Conservation (phyloP, 2,797 vertebrate genomes). For the Hypotaenidia philippensis region DNA sequence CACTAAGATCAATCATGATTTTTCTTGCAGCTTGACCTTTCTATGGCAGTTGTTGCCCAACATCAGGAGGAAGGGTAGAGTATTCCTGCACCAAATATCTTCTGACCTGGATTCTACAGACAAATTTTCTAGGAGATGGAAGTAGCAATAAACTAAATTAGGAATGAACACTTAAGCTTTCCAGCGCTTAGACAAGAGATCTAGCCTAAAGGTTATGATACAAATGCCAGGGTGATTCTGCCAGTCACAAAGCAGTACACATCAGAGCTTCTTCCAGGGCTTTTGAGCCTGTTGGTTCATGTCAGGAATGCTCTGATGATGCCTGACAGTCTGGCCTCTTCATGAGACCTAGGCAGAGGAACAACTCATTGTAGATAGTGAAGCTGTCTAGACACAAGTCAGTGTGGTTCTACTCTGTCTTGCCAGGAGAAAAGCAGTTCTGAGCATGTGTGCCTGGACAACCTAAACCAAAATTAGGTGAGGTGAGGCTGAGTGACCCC, state of each 20-base stretch:
- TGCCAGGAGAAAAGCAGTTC: neutral
- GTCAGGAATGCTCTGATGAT: constrained; percentile 26
- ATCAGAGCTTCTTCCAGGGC: neutral
- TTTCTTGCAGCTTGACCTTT: neutral
- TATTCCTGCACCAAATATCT: neutral
- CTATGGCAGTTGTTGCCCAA: neutral
- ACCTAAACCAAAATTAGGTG: neutral
- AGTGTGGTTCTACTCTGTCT: neutral
- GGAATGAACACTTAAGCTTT: constrained; percentile 13
- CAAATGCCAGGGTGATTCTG: neutral
- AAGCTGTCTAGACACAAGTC: constrained; percentile 8
- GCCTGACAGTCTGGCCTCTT: neutral
- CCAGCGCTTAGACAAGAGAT: neutral
- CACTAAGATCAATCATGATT: neutral
- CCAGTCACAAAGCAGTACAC: constrained; percentile 5
- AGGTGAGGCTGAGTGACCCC: neutral
- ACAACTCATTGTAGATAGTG: neutral
- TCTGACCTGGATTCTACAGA: neutral
- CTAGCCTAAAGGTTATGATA: constrained; percentile 3
- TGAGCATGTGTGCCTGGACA: neutral
- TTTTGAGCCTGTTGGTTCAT: constrained; percentile 25
- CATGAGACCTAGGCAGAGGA: neutral
- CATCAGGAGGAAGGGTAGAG: neutral
- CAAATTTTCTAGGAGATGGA: neutral
- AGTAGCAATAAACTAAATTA: neutral